phyloP scores from a whole-genome alignment of 2,113 vertebrate genomes.

The Eclectus roratus region DNA sequence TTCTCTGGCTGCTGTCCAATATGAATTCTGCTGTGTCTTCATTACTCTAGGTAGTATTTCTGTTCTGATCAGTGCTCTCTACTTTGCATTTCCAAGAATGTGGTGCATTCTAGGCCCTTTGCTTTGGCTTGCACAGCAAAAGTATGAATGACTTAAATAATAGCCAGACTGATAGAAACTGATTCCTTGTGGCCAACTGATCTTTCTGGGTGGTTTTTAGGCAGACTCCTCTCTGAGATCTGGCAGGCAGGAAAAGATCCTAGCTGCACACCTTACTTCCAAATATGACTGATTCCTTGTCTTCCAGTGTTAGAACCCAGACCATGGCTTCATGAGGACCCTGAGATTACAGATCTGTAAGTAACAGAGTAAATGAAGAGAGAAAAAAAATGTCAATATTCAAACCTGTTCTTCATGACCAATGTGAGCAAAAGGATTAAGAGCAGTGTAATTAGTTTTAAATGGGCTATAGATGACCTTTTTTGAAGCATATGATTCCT shows the following conservation, averaged over 20 bases:
- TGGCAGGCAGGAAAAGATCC: background rate
- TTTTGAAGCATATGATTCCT: background rate
- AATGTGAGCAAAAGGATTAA: background rate
- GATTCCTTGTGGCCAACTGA: background rate
- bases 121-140: background rate
- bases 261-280: background rate
- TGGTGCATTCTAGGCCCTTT: background rate
- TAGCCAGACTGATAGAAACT: background rate
- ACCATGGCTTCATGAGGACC: background rate
- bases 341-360: background rate
- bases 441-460: background rate
- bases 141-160: background rate
- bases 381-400: background rate
- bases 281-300: background rate
- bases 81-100: background rate
- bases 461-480: background rate
- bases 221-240: background rate
- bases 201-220: background rate
- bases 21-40: background rate
- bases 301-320: background rate
- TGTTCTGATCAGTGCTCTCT: background rate
- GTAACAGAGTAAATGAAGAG: background rate
- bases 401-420: background rate
- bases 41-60: background rate
- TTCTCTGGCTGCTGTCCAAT: background rate